These are phyloP conservation scores for Drosophila novamexicana DNA, from an alignment of 1,140 invertebrate species.

Conservation along the genomic window DNA sequence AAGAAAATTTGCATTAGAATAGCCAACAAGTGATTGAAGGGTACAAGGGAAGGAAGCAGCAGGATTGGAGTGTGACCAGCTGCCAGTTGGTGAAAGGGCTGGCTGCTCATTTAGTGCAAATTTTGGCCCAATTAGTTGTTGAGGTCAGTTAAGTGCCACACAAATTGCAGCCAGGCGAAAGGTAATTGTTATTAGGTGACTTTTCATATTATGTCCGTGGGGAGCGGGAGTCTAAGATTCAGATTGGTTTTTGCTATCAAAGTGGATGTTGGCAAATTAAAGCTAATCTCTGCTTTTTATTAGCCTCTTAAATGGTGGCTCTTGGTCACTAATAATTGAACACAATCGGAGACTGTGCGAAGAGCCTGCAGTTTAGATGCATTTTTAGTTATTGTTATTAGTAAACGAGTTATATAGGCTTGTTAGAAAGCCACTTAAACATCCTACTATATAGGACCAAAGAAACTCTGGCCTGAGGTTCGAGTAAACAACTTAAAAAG, in stretches of 20 bases:
- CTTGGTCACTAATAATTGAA: not conserved
- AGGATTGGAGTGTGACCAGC: constrained; percentile 13
- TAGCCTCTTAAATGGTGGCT: not conserved
- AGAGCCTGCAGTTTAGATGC: not conserved
- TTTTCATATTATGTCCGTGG: not conserved
- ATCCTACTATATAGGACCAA: no score
- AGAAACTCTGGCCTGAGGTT: no score
- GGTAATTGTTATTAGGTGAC: constrained; percentile 49
- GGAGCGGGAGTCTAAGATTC: not conserved
- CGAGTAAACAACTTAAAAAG: no score
- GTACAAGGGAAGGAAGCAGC: constrained; percentile 9
- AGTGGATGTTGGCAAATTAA: not conserved
- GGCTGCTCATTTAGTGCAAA: constrained; percentile 56
- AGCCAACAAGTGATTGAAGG: constrained; percentile 32
- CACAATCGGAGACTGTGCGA: not conserved
- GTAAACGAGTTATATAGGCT: no score
- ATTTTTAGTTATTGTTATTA: no score
- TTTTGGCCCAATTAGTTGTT: constrained; percentile 61
- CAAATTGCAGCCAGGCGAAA: constrained; percentile 47
- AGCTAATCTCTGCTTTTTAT: not conserved
- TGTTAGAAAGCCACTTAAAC: no score
- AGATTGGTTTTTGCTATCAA: not conserved
- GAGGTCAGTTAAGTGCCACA: constrained; percentile 28
- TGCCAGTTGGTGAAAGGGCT: constrained; percentile 60
- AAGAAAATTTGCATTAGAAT: constrained; percentile 77